Base-by-base conservation (phyloP, 2,113 vertebrate species). In the Redunca redunca region DNA sequence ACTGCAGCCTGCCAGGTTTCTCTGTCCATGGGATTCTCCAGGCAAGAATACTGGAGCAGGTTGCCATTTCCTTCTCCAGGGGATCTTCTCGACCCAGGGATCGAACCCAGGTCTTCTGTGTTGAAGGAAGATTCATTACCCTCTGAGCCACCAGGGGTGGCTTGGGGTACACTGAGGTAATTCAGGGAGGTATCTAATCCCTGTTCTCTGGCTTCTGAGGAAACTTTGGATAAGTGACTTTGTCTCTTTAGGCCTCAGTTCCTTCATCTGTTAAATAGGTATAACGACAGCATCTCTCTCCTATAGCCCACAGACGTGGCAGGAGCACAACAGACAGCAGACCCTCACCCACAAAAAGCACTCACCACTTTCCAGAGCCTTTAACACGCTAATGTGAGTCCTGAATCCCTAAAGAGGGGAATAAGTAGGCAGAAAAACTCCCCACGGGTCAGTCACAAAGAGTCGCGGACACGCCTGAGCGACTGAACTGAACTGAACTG, bases 361-460 rank as follows among this genome's bases (percentile, higher is more conserved):
- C 21, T 55, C 14, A 17, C 60, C n/a, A 52, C 48, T 95, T 93
- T 88, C 83, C 83, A 88, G 60, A 87, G 55, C 23, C 88, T 97
- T 94, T 87, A 36, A 19, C 53, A 26, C 14, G 19, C 88, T 58
- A 13, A 64, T 2, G 5, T 77, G 62, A 15, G 17, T 57, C 40
- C 52, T 12, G n/a, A 77, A 52, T 78, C 57, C 62, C 83, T 62
- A 52, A 46, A n/a, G 21, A 74, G 43, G 19, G 60, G 36, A 62
- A 26, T 36, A 48, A 33, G 5, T 6, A 64, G 67, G 40, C 14
- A 55, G 67, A 43, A 43, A 19, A 21, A 9, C 52, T 33, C 1
- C 15, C 57, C 21, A 33, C 4, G 1, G 10, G 64, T 71, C 4
- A 5, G n/a, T 23, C 1, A 1, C 5, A 12, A 71, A 71, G 11